Percentiles rank a stretch among this genome's conserved stretches.
phyloP scores from a whole-genome alignment of 2,888 invertebrate species.

The Tuta absoluta region DNA sequence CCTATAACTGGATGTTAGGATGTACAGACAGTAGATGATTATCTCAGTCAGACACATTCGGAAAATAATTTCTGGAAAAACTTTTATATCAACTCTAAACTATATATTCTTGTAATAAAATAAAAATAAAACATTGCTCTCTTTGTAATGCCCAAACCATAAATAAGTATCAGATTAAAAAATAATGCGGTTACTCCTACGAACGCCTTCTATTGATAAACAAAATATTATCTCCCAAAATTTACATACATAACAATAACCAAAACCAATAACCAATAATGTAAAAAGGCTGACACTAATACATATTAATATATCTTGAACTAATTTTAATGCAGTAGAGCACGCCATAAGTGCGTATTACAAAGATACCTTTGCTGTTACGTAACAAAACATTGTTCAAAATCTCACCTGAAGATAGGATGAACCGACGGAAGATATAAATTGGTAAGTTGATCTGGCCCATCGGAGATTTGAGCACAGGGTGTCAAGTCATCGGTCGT shows the following conservation, averaged over 20 bases:
- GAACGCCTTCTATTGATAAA: conserved; percentile 44
- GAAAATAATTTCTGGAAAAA: no score
- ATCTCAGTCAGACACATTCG: no score
- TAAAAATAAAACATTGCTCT: neutral
- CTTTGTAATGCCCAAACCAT: neutral
- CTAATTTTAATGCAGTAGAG: conserved; percentile 66
- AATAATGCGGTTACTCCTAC: conserved; percentile 27
- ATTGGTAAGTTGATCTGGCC: conserved; percentile 38
- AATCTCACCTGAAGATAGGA: conserved; percentile 36
- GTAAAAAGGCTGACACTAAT: conserved; percentile 71
- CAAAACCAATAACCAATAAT: conserved; percentile 71
- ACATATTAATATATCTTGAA: conserved; percentile 72
- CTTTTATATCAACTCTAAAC: no score
- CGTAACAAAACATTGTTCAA: conserved; percentile 19
- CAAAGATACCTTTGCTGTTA: conserved; percentile 38
- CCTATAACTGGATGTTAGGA: no score
- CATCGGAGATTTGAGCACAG: conserved; percentile 51
- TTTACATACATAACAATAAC: conserved; percentile 70
- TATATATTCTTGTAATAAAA: no score
- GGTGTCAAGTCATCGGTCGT: conserved; percentile 77
- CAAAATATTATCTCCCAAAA: conserved; percentile 54
- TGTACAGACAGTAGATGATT: no score
- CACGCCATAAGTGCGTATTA: conserved; percentile 48
- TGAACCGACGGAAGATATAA: conserved; percentile 32
- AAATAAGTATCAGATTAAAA: neutral